Evolutionary conservation across 2,797 vertebrate species (phyloP).

Genomic region (Sebastes oblongus): DNA sequence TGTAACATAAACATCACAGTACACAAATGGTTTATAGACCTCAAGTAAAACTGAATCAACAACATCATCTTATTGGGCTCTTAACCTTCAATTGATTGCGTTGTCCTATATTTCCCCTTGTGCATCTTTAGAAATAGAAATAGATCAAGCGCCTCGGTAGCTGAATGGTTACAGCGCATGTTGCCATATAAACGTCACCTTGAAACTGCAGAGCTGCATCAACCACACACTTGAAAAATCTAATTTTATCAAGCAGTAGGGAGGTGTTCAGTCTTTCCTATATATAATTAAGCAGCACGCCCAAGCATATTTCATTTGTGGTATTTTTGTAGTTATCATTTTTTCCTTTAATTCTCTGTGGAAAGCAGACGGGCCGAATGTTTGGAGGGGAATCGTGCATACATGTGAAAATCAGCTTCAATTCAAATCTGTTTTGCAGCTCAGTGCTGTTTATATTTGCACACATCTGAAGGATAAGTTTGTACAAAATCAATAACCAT

Average conservation of each 20-base stretch:
- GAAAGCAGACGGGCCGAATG: background rate
- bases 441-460: background rate
- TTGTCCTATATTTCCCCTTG: background rate
- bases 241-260: background rate
- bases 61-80: background rate
- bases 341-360: background rate
- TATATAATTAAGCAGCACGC: background rate
- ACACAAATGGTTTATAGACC: background rate
- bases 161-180: background rate
- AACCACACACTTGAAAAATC: background rate
- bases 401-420: background rate
- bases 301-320: background rate
- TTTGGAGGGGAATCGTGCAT: background rate
- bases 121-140: background rate
- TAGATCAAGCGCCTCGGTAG: background rate
- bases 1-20: background rate
- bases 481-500: background rate
- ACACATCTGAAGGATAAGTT: background rate
- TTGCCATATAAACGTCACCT: background rate
- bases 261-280: background rate
- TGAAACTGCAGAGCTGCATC: background rate
- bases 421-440: constrained; percentile 2
- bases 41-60: background rate
- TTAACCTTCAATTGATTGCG: background rate
- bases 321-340: background rate